phyloP scores from a whole-genome alignment of 1,140 invertebrate genomes.

The Intoshia linei region DNA sequence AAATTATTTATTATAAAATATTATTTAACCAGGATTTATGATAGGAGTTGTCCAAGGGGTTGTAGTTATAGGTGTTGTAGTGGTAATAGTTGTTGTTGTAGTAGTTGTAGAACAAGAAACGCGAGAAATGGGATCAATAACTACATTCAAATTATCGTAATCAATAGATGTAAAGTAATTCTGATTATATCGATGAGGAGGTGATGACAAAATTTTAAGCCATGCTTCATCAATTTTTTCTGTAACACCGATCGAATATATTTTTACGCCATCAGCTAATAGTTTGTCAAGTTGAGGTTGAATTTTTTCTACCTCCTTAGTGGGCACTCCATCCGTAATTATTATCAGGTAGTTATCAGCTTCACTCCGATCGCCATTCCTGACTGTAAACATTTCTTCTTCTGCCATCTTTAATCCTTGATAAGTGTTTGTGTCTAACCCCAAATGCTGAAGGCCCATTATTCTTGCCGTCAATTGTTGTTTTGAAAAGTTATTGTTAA shows the following conservation, averaged over 20 bases:
- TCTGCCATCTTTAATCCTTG: conserved; percentile 10
- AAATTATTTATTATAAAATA: no score
- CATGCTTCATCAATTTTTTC: conserved; percentile 1
- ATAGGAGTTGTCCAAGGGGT: no score
- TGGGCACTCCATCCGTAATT: conserved; percentile 12
- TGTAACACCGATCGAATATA: conserved; percentile 4
- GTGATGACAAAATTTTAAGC: conserved; percentile 1
- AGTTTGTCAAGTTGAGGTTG: not conserved
- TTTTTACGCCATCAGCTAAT: conserved; percentile 1
- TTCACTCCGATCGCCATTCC: conserved; percentile 11
- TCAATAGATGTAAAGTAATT: conserved; percentile 2
- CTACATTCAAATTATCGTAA: not conserved
- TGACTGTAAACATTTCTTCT: conserved; percentile 10
- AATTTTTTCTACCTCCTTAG: conserved; percentile 1
- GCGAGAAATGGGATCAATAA: no score
- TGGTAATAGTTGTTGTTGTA: no score
- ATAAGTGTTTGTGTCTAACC: conserved; percentile 14
- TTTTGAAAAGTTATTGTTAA: no score
- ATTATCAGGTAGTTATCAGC: conserved; percentile 10
- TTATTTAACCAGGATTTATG: no score
- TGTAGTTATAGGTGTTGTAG: no score
- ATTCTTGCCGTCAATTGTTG: no score
- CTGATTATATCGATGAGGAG: not conserved
- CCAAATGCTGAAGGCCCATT: no score
- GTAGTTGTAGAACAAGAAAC: no score